Evolutionary conservation across 2,113 vertebrate species (phyloP).

Genomic region (Menura novaehollandiae): DNA sequence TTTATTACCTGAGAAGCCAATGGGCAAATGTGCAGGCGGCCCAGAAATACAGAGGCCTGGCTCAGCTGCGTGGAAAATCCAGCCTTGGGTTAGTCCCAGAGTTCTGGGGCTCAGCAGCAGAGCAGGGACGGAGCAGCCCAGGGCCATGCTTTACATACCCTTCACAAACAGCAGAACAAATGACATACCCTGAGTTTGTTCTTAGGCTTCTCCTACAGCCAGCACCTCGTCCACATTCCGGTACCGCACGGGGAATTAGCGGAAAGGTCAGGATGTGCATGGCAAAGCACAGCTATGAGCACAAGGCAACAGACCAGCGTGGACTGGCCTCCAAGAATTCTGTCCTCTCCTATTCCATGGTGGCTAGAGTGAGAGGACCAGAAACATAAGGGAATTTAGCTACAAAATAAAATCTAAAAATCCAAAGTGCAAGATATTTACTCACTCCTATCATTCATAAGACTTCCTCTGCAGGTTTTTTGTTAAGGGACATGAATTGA

Average conservation of each 20-base stretch:
- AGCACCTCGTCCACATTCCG: not conserved
- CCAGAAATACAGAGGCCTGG: not conserved
- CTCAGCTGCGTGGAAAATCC: not conserved
- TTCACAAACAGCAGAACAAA: not conserved
- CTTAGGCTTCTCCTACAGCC: not conserved
- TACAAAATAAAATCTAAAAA: not conserved
- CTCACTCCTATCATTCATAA: accelerated
- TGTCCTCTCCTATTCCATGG: not conserved
- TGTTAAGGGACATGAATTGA: not conserved
- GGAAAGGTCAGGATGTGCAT: not conserved
- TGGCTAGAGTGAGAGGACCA: not conserved
- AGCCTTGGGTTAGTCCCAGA: not conserved
- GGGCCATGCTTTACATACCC: not conserved
- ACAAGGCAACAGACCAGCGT: not conserved
- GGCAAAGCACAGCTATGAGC: not conserved
- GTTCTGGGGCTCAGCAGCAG: not conserved
- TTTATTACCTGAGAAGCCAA: not conserved
- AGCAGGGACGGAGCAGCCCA: not conserved
- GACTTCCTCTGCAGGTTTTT: not conserved
- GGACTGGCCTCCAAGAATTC: not conserved
- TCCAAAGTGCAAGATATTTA: not conserved
- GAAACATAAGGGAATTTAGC: not conserved
- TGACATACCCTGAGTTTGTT: not conserved
- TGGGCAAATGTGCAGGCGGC: not conserved
- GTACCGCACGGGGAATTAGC: accelerated